These are phyloP conservation scores for Paralichthys olivaceus DNA, from an alignment of 2,113 vertebrate species.

Conservation along the genomic window DNA sequence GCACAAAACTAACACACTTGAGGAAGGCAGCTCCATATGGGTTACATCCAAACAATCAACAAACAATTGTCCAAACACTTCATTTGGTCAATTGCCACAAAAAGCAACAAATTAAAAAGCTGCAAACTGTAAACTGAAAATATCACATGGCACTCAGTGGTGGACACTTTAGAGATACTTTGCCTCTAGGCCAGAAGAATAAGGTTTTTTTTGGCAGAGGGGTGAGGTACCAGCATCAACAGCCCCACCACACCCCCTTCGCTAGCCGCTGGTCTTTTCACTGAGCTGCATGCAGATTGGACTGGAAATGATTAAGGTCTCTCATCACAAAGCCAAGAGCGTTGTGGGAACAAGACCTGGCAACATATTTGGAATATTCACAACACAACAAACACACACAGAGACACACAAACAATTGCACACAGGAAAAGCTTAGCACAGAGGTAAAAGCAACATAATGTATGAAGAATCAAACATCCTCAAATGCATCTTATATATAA, in stretches of 20 bases:
- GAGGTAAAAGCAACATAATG: neutral
- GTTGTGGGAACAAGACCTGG: conserved; percentile 64
- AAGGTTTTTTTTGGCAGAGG: conserved; percentile 47
- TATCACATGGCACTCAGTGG: conserved; percentile 5
- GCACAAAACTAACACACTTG: conserved; percentile 9
- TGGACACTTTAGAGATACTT: conserved; percentile 27
- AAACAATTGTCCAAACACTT: conserved; percentile 34
- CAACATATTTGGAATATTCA: conserved; percentile 52
- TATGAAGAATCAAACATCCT: conserved; percentile 4
- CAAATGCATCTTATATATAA: neutral
- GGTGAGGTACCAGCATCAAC: conserved; percentile 65
- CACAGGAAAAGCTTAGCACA: neutral
- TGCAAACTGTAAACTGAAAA: neutral
- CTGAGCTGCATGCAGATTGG: conserved; percentile 60
- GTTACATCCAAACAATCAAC: conserved; percentile 54
- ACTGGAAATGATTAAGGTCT: conserved; percentile 69
- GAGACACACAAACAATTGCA: neutral
- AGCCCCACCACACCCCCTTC: conserved; percentile 76
- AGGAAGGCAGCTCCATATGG: conserved; percentile 20
- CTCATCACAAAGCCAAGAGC: conserved; percentile 59
- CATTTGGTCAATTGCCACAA: conserved; percentile 17
- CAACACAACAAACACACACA: conserved; percentile 5
- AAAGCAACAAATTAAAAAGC: conserved; percentile 16
- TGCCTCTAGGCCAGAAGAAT: conserved; percentile 25
- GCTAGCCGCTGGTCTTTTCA: conserved; percentile 50